Conservation (phyloP, 2,888 invertebrate genomes). For the Zaprionus lineosus region DNA sequence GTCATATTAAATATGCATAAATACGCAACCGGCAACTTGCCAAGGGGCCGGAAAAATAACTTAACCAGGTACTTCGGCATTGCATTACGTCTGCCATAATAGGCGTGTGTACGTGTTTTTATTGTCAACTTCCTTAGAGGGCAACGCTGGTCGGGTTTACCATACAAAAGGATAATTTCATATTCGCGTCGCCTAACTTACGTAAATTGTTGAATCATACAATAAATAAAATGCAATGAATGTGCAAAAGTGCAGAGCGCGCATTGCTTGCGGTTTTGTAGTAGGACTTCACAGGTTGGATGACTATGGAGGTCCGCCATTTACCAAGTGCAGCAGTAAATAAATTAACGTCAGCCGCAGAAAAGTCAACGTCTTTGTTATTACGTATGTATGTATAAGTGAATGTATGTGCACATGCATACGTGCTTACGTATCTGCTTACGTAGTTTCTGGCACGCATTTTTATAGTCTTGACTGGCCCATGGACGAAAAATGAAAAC, state of each 20-base stretch:
- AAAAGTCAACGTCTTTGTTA: constrained; percentile 59
- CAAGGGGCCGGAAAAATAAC: constrained; percentile 41
- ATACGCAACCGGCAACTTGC: constrained; percentile 35
- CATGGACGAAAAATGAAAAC: background rate
- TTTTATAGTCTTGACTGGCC: constrained; percentile 22
- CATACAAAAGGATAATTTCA: constrained; percentile 61
- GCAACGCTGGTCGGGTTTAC: constrained; percentile 4
- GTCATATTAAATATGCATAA: constrained; percentile 42
- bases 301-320: constrained; percentile 2
- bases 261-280: constrained; percentile 50
- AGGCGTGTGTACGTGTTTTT: constrained; percentile 54
- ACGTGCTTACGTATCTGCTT: constrained; percentile 43
- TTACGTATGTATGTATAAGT: constrained; percentile 18
- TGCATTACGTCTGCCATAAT: constrained; percentile 50
- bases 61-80: constrained; percentile 52
- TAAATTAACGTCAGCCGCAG: constrained; percentile 64
- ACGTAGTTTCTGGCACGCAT: constrained; percentile 38
- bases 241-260: constrained; percentile 61
- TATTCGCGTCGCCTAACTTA: constrained; percentile 66
- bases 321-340: constrained; percentile 60
- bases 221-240: constrained; percentile 68
- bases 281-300: background rate
- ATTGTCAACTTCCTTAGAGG: constrained; percentile 50
- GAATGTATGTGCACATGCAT: constrained; percentile 1
- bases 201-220: constrained; percentile 69